Evolutionary conservation across 2,113 vertebrate genomes (phyloP).

Genomic region (Xenopus tropicalis): DNA sequence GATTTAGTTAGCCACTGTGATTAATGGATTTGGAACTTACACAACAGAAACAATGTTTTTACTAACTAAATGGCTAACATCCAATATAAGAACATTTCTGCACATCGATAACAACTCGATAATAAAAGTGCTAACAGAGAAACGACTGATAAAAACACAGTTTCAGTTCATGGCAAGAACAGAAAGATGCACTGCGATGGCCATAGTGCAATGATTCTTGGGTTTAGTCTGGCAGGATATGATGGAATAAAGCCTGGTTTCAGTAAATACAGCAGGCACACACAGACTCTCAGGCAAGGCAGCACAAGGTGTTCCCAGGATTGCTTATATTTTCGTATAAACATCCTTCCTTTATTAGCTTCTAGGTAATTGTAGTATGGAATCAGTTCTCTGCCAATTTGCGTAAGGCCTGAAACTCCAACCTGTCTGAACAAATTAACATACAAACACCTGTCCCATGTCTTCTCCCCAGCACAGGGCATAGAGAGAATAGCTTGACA

Average conservation of each 20-base stretch:
- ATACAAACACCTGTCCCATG: conserved; percentile 40
- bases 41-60: conserved; percentile 51
- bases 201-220: background rate
- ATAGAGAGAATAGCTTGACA: background rate
- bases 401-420: conserved; percentile 47
- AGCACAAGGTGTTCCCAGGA: conserved; percentile 62
- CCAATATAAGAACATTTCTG: conserved; percentile 51
- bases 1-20: conserved; percentile 50
- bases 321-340: conserved; percentile 54
- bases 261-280: conserved; percentile 49
- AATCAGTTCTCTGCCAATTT: conserved; percentile 50
- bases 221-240: background rate
- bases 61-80: conserved; percentile 55
- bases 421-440: conserved; percentile 34
- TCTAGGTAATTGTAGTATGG: conserved; percentile 52
- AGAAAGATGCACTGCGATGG: conserved; percentile 42
- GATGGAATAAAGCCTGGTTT: conserved; percentile 49
- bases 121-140: conserved; percentile 51
- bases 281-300: conserved; percentile 54
- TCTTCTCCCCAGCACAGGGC: background rate
- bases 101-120: conserved; percentile 1
- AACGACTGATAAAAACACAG: conserved; percentile 45
- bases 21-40: conserved; percentile 43
- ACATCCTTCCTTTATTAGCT: conserved; percentile 55
- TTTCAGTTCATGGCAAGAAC: conserved; percentile 46